phyloP scores from a whole-genome alignment of 2,888 invertebrate species.

The Orthonychiurus folsomi region DNA sequence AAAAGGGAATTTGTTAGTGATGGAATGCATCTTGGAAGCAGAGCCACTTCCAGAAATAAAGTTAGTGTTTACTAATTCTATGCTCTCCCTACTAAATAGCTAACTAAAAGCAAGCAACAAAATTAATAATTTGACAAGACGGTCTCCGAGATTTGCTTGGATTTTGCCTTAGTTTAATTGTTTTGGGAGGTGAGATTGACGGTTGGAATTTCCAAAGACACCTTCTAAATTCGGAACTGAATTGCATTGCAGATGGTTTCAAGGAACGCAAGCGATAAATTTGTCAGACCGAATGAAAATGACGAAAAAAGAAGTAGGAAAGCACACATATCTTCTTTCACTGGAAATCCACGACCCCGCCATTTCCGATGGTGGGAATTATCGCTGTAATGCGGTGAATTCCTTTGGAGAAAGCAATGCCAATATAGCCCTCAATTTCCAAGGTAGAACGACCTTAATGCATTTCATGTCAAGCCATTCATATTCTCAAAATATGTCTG shows the following conservation, averaged over 20 bases:
- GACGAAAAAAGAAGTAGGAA: slow-evolving; percentile 76
- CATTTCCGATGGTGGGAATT: slow-evolving; percentile 94
- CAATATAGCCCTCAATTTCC: slow-evolving; percentile 98
- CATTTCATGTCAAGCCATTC: neutral
- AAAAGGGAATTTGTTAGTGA: slow-evolving; percentile 82
- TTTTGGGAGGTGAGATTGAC: too few species aligned
- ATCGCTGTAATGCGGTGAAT: slow-evolving; percentile 98
- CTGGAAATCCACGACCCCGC: slow-evolving; percentile 92
- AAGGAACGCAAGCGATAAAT: slow-evolving; percentile 72
- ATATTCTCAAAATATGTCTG: neutral
- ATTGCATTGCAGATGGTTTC: too few species aligned
- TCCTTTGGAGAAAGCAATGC: slow-evolving; percentile 98
- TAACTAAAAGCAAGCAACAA: too few species aligned
- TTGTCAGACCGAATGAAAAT: slow-evolving; percentile 81
- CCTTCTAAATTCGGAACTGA: too few species aligned
- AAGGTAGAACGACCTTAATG: slow-evolving; percentile 58
- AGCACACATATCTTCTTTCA: slow-evolving; percentile 83
- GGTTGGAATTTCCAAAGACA: too few species aligned
- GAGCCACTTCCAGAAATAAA: slow-evolving; percentile 89
- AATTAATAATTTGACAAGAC: too few species aligned
- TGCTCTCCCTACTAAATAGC: too few species aligned
- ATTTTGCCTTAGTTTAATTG: too few species aligned
- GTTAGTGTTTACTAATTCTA: too few species aligned
- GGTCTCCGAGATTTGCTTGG: too few species aligned
- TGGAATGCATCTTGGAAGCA: slow-evolving; percentile 93